Evolutionary conservation across 2,113 vertebrate genomes (phyloP).

Genomic region (Notechis scutatus): DNA sequence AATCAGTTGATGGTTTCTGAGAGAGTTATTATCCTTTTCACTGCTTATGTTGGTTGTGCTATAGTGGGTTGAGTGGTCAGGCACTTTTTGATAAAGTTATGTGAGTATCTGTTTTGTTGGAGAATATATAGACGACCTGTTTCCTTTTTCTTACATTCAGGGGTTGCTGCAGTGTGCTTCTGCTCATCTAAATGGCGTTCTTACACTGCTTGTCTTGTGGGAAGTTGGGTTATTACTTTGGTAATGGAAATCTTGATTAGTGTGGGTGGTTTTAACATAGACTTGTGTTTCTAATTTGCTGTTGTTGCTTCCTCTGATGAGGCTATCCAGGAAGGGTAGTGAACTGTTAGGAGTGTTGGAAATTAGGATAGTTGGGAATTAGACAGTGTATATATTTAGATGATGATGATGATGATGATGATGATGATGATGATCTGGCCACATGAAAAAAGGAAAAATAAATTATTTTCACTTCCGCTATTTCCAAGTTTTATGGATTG

Average conservation of each 20-base stretch:
- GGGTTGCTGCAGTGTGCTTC: not conserved
- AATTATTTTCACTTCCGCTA: not conserved
- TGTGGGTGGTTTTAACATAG: not conserved
- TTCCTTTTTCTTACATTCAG: not conserved
- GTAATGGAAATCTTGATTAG: not conserved
- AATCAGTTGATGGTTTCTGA: not conserved
- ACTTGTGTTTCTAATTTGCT: not conserved
- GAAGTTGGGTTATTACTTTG: not conserved
- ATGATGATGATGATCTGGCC: not conserved
- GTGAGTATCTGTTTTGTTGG: not conserved
- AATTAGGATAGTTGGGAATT: not conserved
- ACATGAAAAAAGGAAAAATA: not conserved
- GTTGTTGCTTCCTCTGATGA: not conserved
- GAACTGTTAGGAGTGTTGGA: not conserved
- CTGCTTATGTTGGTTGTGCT: not conserved
- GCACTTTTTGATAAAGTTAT: not conserved
- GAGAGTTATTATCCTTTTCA: not conserved
- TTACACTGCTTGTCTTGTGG: not conserved
- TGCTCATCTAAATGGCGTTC: not conserved
- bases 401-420: not conserved
- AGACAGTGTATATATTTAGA: not conserved
- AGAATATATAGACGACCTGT: not conserved
- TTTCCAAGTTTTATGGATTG: not conserved
- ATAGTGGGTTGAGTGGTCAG: not conserved
- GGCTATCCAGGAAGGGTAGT: not conserved